These are phyloP conservation scores for Margaritifera margaritifera DNA, from an alignment of 2,888 invertebrate genomes.

Conservation along the genomic window DNA sequence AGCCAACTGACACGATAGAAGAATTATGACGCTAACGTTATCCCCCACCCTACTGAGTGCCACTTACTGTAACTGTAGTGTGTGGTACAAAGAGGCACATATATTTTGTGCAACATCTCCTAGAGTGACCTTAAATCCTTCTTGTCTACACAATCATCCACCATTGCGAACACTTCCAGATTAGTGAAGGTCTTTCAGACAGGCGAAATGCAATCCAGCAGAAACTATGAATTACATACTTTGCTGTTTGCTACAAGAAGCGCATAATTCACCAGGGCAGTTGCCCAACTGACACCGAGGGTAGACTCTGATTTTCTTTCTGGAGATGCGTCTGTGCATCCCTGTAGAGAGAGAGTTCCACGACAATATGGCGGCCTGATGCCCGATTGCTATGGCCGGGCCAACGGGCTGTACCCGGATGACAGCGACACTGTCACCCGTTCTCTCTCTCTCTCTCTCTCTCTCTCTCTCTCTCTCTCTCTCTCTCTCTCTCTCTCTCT, in stretches of 20 bases:
- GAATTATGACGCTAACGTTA: slow-evolving; percentile 28
- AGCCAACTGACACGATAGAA: slow-evolving; percentile 12
- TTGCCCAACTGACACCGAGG: too few species aligned
- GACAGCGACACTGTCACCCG: too few species aligned
- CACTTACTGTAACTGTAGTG: slow-evolving; percentile 62
- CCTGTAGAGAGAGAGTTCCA: too few species aligned
- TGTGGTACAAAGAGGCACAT: slow-evolving; percentile 21
- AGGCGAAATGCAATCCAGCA: background rate
- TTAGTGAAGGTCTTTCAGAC: background rate
- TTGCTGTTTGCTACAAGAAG: background rate
- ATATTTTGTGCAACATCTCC: slow-evolving; percentile 39
- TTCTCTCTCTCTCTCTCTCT: too few species aligned
- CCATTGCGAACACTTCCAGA: slow-evolving; percentile 50
- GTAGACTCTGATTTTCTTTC: too few species aligned
- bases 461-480: too few species aligned
- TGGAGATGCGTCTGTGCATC: too few species aligned
- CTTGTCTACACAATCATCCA: slow-evolving; percentile 46
- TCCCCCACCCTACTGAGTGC: slow-evolving; percentile 57
- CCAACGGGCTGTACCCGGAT: too few species aligned
- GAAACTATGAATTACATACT: background rate
- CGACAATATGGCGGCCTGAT: too few species aligned
- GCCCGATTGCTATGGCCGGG: too few species aligned
- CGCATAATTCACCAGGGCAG: too few species aligned
- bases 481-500: too few species aligned
- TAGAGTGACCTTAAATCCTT: slow-evolving; percentile 58